Conservation (phyloP, 2,797 vertebrate genomes). For the Podarcis lilfordi region DNA sequence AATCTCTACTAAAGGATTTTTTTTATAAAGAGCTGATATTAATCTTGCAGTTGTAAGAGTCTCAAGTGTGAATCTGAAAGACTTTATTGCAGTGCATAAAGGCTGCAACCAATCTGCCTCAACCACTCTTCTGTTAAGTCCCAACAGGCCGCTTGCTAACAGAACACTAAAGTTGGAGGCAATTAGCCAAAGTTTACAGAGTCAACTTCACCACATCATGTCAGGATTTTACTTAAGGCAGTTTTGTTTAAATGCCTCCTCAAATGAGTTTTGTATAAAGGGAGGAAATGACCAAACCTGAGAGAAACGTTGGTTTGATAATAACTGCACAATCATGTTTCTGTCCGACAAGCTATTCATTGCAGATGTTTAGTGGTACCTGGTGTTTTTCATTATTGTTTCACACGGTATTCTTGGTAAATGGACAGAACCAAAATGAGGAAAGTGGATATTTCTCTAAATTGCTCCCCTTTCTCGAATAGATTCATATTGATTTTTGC, state of each 20-base stretch:
- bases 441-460: constrained; percentile 76
- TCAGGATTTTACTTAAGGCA: constrained; percentile 16
- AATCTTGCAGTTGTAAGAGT: constrained; percentile 28
- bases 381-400: constrained; percentile 61
- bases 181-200: constrained; percentile 17
- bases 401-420: constrained; percentile 65
- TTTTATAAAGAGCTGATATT: not conserved
- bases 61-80: not conserved
- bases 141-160: not conserved
- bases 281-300: constrained; percentile 34
- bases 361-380: constrained; percentile 47
- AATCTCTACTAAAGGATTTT: not conserved
- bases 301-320: constrained; percentile 26
- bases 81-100: constrained; percentile 6
- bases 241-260: constrained; percentile 30
- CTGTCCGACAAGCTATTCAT: constrained; percentile 52
- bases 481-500: constrained; percentile 83
- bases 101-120: not conserved
- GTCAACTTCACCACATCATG: constrained; percentile 3
- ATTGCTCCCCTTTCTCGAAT: constrained; percentile 81
- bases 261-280: constrained; percentile 28
- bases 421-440: constrained; percentile 66
- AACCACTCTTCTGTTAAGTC: constrained; percentile 33
- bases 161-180: constrained; percentile 1
- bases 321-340: constrained; percentile 50